phyloP scores from a whole-genome alignment of 2,888 invertebrate species.

The Epirrhoe tristata region DNA sequence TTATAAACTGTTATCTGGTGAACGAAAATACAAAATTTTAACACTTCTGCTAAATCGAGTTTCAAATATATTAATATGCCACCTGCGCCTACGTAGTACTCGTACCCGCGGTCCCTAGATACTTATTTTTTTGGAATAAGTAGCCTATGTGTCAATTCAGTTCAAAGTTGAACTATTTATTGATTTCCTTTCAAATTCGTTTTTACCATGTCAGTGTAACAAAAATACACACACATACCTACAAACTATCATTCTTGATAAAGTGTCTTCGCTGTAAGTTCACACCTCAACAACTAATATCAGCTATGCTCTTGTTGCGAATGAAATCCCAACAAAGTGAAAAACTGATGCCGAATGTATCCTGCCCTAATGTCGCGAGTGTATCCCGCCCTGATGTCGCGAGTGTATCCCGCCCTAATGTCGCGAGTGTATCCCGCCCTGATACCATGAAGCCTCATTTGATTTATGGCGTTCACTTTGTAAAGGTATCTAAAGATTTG shows the following conservation, averaged over 20 bases:
- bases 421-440: slow-evolving; percentile 47
- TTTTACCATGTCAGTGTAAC: too few relatives aligned
- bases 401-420: slow-evolving; percentile 51
- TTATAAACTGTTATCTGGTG: background rate
- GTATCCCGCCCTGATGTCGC: slow-evolving; percentile 51
- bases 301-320: slow-evolving; percentile 59
- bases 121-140: too few relatives aligned
- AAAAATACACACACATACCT: too few relatives aligned
- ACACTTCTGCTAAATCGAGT: too few relatives aligned
- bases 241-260: too few relatives aligned
- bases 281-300: slow-evolving; percentile 47
- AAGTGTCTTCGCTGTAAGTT: slow-evolving; percentile 43
- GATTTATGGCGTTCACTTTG: slow-evolving; percentile 7
- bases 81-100: too few relatives aligned
- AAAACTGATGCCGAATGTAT: slow-evolving; percentile 59
- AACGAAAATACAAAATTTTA: too few relatives aligned
- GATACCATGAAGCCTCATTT: slow-evolving; percentile 49
- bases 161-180: too few relatives aligned
- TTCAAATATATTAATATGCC: too few relatives aligned
- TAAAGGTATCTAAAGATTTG: slow-evolving; percentile 1
- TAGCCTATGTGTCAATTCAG: too few relatives aligned
- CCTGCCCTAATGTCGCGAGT: slow-evolving; percentile 14
- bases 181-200: too few relatives aligned
- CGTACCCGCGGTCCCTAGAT: too few relatives aligned
- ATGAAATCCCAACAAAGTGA: slow-evolving; percentile 74